A percentile compares a stretch with the other conserved stretches of the same genome.
phyloP scores from a whole-genome alignment of 2,113 vertebrate species.

The Symphodus melops region DNA sequence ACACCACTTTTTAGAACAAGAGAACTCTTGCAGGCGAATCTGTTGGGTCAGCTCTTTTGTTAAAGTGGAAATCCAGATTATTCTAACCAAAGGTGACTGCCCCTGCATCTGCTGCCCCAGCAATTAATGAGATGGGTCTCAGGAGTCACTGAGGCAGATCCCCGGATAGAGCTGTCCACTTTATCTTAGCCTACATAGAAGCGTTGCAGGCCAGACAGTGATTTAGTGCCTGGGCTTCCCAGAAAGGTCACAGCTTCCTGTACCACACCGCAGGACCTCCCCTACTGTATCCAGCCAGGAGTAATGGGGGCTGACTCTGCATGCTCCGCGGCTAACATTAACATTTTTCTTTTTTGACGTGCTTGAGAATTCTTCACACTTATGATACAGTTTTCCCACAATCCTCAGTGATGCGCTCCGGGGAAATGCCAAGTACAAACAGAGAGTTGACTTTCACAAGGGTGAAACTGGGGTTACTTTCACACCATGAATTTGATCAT shows the following conservation, averaged over 20 bases:
- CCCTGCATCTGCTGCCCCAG: slow-evolving; percentile 73
- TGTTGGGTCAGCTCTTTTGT: slow-evolving; percentile 66
- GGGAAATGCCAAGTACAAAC: neutral
- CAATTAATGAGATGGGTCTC: slow-evolving; percentile 81
- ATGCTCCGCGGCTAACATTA: slow-evolving; percentile 62
- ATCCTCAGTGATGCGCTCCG: neutral
- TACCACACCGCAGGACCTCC: slow-evolving; percentile 73
- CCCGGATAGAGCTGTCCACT: slow-evolving; percentile 82
- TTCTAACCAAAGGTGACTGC: slow-evolving; percentile 80
- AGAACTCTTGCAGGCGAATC: slow-evolving; percentile 30
- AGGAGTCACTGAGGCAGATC: slow-evolving; percentile 78
- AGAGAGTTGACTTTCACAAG: neutral
- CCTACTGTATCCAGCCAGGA: slow-evolving; percentile 63
- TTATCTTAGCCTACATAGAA: slow-evolving; percentile 77
- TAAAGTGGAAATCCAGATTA: slow-evolving; percentile 70
- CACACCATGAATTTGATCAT: neutral
- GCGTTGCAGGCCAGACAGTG: slow-evolving; percentile 78
- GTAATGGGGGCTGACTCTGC: slow-evolving; percentile 71
- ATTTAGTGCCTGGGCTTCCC: slow-evolving; percentile 74
- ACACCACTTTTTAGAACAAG: slow-evolving; percentile 37
- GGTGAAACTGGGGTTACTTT: neutral
- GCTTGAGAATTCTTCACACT: slow-evolving; percentile 34
- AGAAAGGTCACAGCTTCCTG: slow-evolving; percentile 81
- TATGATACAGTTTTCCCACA: slow-evolving; percentile 24
- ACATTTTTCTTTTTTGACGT: slow-evolving; percentile 72